Conservation (phyloP, 2,113 vertebrate species). For the Petaurus breviceps region DNA sequence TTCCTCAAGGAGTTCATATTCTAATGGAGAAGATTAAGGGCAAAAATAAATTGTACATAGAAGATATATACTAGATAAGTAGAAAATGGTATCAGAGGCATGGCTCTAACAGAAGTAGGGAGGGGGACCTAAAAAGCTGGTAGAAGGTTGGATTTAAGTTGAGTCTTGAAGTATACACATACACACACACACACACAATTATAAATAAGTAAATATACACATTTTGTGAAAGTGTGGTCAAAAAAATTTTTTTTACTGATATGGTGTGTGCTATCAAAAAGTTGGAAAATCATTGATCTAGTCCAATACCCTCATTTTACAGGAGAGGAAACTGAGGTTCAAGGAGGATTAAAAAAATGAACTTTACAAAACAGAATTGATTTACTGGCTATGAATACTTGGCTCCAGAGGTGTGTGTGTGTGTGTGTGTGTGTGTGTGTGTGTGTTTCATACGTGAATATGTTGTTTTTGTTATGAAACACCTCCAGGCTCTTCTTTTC, state of each 20-base stretch:
- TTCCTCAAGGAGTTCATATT: neutral
- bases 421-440: neutral
- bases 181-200: neutral
- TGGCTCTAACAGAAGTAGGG: neutral
- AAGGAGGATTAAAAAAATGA: neutral
- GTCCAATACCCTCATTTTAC: neutral
- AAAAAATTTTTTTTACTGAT: neutral
- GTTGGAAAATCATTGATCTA: neutral
- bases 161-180: neutral
- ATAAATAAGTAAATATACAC: neutral
- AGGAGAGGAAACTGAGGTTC: conserved; percentile 2
- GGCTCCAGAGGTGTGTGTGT: neutral
- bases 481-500: neutral
- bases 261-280: neutral
- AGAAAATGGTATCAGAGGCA: neutral
- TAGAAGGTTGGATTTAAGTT: neutral
- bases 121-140: neutral
- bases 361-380: neutral
- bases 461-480: neutral
- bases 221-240: neutral
- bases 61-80: neutral
- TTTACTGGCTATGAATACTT: neutral
- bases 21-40: neutral
- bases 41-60: neutral
- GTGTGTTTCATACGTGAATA: neutral